Base-by-base conservation (phyloP, 2,888 invertebrate genomes). In the Chrysina gloriosa region DNA sequence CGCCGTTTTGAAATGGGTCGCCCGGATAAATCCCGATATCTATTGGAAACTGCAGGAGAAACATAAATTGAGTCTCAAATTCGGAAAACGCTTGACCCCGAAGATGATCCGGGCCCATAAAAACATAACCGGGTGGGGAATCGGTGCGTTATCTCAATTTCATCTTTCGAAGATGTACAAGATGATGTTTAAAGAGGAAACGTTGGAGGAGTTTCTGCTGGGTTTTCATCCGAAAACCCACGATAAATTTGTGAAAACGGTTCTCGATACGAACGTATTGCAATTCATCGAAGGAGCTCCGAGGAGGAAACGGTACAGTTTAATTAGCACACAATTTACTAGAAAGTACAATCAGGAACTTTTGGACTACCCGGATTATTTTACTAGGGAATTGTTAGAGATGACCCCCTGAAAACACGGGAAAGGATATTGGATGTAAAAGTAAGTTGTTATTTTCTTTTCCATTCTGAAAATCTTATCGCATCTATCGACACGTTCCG, bases 311-410 rank as follows among this genome's bases (percentile, higher is more conserved):
- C 39, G 25, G 34, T 68, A 61, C 16, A 16, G n/a, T 7, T 27
- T 61, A 42, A 14, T 61, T 27, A 39, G 7, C 19, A 16, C 58
- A 14, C 34, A 7, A 9, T 68, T 68, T 50, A 23, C 45, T n/a
- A 21, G 31, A 34, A 63, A 63, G 23, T 68, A 68, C 29, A 42
- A 31, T 4, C 16, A 29, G 23, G 21, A 54, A 23, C 31, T 68
- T 16, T n/a, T 39, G 11, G 39, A 63, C 2, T 29, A 45, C 42
- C 63, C 52, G 7, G 16, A 63, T 14, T 63, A 42, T 61, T 61
- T 34, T 23, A 25, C 31, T 3, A 16, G 25, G 21, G 25, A 25
- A 3, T 31, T 45, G 23, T 42, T 68, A n/a, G 45, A 63, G 21
- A 48, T 52, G 19, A 39, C 27, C 58, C 58, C 7, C 14, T 45